Conservation (phyloP, 2,888 invertebrate species). For the Conus canariensis region DNA sequence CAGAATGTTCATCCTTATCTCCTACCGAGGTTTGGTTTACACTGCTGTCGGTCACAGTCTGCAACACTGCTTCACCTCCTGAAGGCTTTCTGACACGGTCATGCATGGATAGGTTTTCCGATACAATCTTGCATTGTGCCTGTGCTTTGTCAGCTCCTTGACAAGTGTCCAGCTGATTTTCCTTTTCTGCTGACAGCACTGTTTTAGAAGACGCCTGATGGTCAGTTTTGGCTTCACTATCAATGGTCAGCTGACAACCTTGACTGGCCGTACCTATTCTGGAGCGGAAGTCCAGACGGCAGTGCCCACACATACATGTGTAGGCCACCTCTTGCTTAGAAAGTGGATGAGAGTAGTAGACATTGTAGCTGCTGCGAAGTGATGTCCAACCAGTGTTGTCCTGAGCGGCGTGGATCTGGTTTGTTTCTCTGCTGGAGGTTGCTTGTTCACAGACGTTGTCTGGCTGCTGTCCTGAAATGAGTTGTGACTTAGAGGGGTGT, state of each 20-base stretch:
- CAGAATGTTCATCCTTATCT: background rate
- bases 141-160: background rate
- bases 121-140: background rate
- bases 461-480: background rate
- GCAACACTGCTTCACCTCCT: background rate
- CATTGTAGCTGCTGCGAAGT: background rate
- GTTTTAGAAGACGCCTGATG: background rate
- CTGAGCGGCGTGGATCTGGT: background rate
- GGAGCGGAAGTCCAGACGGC: background rate
- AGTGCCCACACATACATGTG: constrained; percentile 41
- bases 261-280: background rate
- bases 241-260: background rate
- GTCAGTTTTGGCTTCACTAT: background rate
- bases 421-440: background rate
- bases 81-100: background rate
- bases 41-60: background rate
- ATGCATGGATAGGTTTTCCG: background rate
- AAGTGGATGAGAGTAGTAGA: background rate
- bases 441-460: background rate
- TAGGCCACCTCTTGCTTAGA: background rate
- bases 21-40: background rate
- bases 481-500: background rate
- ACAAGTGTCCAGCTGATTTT: background rate
- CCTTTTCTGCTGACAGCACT: background rate
- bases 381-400: too few relatives aligned